phyloP scores from a whole-genome alignment of 2,797 vertebrate species.

The Ataeniobius toweri region DNA sequence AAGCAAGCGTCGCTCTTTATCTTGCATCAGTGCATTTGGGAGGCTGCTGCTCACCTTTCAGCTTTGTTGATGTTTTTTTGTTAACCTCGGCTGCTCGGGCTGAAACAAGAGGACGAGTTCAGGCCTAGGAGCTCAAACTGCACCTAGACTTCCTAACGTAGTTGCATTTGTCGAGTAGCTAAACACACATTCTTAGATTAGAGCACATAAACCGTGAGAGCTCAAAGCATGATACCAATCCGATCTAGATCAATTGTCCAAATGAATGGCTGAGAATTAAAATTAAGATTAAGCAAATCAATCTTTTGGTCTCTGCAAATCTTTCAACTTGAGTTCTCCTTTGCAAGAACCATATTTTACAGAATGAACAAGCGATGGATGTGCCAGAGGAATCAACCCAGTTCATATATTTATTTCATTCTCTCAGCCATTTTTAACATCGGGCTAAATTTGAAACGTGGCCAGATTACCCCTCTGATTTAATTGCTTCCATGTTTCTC shows the following conservation, averaged over 20 bases:
- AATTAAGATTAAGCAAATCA: constrained; percentile 61
- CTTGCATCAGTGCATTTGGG: background rate
- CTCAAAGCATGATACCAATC: constrained; percentile 35
- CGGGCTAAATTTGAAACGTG: constrained; percentile 67
- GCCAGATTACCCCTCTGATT: constrained; percentile 59
- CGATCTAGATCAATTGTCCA: constrained; percentile 47
- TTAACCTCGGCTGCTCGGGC: constrained; percentile 20
- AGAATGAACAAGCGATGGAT: constrained; percentile 42
- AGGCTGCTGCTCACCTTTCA: constrained; percentile 15
- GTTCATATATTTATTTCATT: constrained; percentile 60
- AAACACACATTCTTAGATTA: constrained; percentile 16
- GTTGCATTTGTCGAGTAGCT: constrained; percentile 32
- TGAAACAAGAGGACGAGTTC: constrained; percentile 28
- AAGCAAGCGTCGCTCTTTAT: constrained; percentile 18
- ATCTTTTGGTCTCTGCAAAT: constrained; percentile 52
- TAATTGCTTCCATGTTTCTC: constrained; percentile 83
- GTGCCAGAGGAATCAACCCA: constrained; percentile 51
- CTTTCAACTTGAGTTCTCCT: constrained; percentile 48
- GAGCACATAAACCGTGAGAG: constrained; percentile 29
- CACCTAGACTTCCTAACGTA: constrained; percentile 30
- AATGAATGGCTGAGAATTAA: constrained; percentile 49
- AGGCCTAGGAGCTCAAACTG: constrained; percentile 22
- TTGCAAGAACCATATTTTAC: constrained; percentile 46
- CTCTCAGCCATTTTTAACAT: constrained; percentile 56
- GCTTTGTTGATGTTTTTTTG: constrained; percentile 25